Percentiles rank a stretch among this genome's conserved stretches.
These are phyloP conservation scores for Mizuhopecten yessoensis DNA, from an alignment of 1,140 invertebrate species.

Conservation along the genomic window DNA sequence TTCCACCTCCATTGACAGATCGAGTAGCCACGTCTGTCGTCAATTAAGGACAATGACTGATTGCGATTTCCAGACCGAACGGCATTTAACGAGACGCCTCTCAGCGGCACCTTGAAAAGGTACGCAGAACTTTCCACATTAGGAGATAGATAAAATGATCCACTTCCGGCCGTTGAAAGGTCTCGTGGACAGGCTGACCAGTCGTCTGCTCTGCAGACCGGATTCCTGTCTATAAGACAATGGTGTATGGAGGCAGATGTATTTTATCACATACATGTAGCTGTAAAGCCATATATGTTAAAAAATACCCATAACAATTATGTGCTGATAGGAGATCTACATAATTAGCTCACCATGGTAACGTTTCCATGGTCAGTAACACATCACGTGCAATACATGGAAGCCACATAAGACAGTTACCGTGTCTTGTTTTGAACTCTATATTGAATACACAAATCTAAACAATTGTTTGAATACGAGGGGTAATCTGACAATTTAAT, in stretches of 20 bases:
- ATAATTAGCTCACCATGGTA: too few species aligned
- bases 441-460: too few species aligned
- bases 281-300: too few species aligned
- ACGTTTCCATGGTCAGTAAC: too few species aligned
- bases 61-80: not conserved
- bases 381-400: too few species aligned
- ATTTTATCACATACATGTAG: too few species aligned
- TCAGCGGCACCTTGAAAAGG: not conserved
- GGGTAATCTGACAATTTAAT: too few species aligned
- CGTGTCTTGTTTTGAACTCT: too few species aligned
- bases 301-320: too few species aligned
- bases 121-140: not conserved
- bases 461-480: too few species aligned
- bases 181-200: not conserved
- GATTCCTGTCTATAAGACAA: not conserved
- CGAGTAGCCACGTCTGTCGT: not conserved
- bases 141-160: not conserved
- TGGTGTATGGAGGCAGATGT: not conserved
- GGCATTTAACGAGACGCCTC: not conserved
- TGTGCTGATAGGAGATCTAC: too few species aligned
- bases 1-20: not conserved
- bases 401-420: too few species aligned
- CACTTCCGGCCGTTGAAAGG: slow-evolving; percentile 21
- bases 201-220: not conserved
- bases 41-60: not conserved